Base-by-base conservation (phyloP, 2,888 invertebrate species). In the Ctenicera cuprea region DNA sequence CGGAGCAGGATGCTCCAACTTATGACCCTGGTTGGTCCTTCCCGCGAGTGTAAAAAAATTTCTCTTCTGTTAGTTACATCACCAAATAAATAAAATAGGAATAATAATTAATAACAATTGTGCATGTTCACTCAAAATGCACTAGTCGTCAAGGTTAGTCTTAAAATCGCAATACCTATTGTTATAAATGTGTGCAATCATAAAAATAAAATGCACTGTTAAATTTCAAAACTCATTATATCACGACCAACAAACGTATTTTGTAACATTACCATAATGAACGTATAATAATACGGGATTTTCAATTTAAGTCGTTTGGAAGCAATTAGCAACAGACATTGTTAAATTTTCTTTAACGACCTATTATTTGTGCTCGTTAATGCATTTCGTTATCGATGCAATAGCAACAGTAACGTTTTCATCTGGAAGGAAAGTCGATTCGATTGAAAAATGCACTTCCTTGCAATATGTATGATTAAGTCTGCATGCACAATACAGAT, bases 171-270 rank as follows among this genome's bases (percentile, higher is more conserved):
- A 18, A 14, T 9, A 18, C 18, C 18, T 20, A 48, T 48, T 48
- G 48, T 48, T 48, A 20, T 48, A 18, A 48, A 48, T 18, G 20
- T 48, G 16, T 48, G 18, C 48, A 18, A 18, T 18, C 18, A 1
- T 48, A 48, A 48, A 20, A 20, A 43, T 3, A 41, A n/a, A 7
- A 26, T 7, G 26, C 16, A 38, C 59, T 38, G 38, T 38, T 38
- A 33, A 54, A 62, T 62, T 45, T 22, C 62, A 45, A 62, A 62
- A 62, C 38, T 59, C 59, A 14, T 54, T 30, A 54, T 30, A 52
- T 2, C 11, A 11, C 16, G 14, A 30, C 12, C 0, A 30, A 54
- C 12, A 26, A 30, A 54, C 5, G 16, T 26, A 54, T 54, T 52
- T 52, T 30, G 54, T 14, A 54, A 54, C 54, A 30, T 30, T 26